Evolutionary conservation across 2,888 invertebrate genomes (phyloP).

Genomic region (Callyntrura guangdongensis): DNA sequence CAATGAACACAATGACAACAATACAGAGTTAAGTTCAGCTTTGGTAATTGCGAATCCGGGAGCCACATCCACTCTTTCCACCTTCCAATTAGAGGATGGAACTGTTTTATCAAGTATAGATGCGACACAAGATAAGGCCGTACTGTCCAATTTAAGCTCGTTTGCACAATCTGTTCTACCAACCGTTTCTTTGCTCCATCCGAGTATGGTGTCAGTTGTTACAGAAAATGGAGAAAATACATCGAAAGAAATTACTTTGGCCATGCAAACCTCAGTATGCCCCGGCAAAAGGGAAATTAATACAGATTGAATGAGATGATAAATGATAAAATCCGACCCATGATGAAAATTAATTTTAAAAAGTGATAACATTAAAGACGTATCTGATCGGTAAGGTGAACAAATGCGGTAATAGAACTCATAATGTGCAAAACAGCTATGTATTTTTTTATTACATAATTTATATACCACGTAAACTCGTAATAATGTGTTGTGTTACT

Average conservation of each 20-base stretch:
- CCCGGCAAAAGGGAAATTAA: not conserved
- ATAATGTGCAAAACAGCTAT: too few relatives aligned
- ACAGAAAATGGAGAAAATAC: not conserved
- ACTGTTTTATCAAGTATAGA: constrained; percentile 61
- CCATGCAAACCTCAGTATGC: not conserved
- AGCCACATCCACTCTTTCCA: constrained; percentile 15
- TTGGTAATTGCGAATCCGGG: constrained; percentile 39
- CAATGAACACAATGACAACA: not conserved
- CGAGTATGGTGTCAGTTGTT: constrained; percentile 60
- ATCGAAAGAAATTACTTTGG: constrained; percentile 16
- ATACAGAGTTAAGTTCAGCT: constrained; percentile 48
- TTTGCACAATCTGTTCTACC: constrained; percentile 52
- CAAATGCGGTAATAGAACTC: too few relatives aligned
- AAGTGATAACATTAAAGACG: not conserved
- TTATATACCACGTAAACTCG: too few relatives aligned
- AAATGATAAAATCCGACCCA: too few relatives aligned
- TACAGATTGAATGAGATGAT: too few relatives aligned
- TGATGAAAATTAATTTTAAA: too few relatives aligned
- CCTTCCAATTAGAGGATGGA: constrained; percentile 67
- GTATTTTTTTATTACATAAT: too few relatives aligned
- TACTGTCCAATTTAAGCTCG: constrained; percentile 9
- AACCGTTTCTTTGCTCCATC: constrained; percentile 58
- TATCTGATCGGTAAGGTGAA: not conserved
- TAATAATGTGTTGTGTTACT: too few relatives aligned
- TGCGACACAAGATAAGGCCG: constrained; percentile 26